Conservation (phyloP, 2,797 vertebrate species). For the Scolopax rusticola region DNA sequence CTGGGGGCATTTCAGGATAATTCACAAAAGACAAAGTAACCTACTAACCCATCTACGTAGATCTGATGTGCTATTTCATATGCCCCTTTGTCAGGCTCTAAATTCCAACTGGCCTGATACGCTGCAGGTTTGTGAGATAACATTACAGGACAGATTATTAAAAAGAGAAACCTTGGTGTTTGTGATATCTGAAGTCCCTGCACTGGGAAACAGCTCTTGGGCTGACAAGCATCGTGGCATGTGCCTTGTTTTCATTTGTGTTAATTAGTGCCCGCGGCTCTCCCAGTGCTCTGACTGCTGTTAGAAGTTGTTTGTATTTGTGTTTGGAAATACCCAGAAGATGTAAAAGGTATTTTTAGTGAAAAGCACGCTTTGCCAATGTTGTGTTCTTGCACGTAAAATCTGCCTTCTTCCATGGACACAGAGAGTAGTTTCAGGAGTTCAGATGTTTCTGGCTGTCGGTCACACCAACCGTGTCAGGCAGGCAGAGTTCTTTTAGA, state of each 20-base stretch:
- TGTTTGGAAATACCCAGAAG: not conserved
- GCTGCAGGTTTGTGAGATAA: not conserved
- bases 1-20: not conserved
- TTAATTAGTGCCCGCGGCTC: accelerated
- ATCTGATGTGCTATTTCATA: not conserved
- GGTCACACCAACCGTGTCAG: not conserved
- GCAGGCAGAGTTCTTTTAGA: not conserved
- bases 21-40: not conserved
- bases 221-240: accelerated
- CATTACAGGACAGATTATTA: not conserved
- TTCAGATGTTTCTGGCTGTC: not conserved
- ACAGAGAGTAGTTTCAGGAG: not conserved
- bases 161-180: not conserved
- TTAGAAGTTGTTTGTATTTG: not conserved
- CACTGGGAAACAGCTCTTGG: not conserved
- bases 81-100: not conserved
- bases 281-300: not conserved
- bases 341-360: not conserved
- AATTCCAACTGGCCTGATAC: not conserved
- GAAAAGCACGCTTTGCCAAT: not conserved
- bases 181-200: not conserved
- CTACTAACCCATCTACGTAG: not conserved
- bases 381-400: not conserved
- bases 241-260: accelerated
- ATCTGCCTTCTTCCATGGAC: not conserved